Evolutionary conservation across 2,797 vertebrate genomes (phyloP), one percentile per base, ranked within the genome.

Genomic region (Morelia viridis): DNA sequence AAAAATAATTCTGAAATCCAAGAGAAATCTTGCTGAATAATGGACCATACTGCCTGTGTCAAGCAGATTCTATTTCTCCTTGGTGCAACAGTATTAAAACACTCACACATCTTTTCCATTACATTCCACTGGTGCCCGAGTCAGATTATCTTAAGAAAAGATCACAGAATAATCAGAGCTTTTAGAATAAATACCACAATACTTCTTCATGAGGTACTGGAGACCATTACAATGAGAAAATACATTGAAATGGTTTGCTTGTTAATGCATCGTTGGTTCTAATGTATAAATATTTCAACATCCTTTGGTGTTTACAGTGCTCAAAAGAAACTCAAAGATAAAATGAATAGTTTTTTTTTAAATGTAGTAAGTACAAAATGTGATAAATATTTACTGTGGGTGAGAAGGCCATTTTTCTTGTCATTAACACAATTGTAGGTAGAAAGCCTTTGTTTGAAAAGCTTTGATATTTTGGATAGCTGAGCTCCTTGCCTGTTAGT

Each of bases 101-200:
- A 7, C 8, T 89, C 93, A 93, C 4, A 46, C 10, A 8, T 88
- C 90, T 89, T 90, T 90, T 15, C 28, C 93, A 92, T 94, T 91
- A 92, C 31, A 19, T 95, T 93, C 94, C 95, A 65, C 89, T 90
- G 93, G 76, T 85, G 91, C 94, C 41, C 92, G 87, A 93, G 90
- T 85, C 87, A 88, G 87, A 71, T 86, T 85, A 93, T 89, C 89
- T 80, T 89, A 93, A 92, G 90, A 96, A 50, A 89, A 88, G 19
- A 89, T 92, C 89, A 93, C 90, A 85, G 41, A 92, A 93, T 94
- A 96, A 92, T 95, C 91, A 93, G 93, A 83, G 93, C 94, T 92
- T 41, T 93, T 46, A 94, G 93, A 91, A 93, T 85, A 95, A 97
- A 97, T 94, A 95, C 93, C 96, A 97, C 96, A 97, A 95, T 96